These are phyloP conservation scores for Orchestia grillus DNA, from an alignment of 1,140 invertebrate species.

Conservation along the genomic window DNA sequence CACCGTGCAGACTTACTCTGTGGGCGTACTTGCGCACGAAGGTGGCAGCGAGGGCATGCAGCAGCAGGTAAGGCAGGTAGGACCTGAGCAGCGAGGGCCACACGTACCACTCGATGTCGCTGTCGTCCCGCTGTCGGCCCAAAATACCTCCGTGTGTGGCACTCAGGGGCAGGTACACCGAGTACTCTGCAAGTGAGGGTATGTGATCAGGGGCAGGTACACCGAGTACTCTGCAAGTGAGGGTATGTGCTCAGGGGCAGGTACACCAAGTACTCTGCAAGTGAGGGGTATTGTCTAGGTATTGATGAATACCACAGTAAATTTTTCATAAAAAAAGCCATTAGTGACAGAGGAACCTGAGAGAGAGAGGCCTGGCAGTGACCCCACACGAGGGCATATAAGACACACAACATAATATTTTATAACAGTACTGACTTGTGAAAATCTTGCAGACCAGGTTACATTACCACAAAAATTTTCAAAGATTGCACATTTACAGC, in stretches of 20 bases:
- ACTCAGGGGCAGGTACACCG: constrained; percentile 62
- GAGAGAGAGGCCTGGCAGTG: no score
- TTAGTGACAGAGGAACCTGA: no score
- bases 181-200: not conserved
- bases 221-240: not conserved
- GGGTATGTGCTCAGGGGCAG: not conserved
- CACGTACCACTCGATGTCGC: constrained; percentile 65
- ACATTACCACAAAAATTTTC: no score
- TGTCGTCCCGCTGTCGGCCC: constrained; percentile 63
- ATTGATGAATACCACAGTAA: no score
- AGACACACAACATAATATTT: no score
- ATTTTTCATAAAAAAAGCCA: no score
- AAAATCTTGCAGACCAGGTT: no score
- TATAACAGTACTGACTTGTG: no score
- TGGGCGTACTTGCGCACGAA: constrained; percentile 61
- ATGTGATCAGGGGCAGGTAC: not conserved
- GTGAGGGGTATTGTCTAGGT: no score
- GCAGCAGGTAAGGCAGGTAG: not conserved
- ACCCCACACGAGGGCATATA: no score
- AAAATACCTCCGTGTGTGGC: constrained; percentile 51
- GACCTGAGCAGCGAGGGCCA: constrained; percentile 49
- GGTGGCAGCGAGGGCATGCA: constrained; percentile 20
- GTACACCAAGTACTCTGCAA: not conserved
- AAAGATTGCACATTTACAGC: no score
- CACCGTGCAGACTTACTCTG: constrained; percentile 55